Evolutionary conservation across 2,888 invertebrate genomes (phyloP).

Genomic region (Myopa testacea): DNA sequence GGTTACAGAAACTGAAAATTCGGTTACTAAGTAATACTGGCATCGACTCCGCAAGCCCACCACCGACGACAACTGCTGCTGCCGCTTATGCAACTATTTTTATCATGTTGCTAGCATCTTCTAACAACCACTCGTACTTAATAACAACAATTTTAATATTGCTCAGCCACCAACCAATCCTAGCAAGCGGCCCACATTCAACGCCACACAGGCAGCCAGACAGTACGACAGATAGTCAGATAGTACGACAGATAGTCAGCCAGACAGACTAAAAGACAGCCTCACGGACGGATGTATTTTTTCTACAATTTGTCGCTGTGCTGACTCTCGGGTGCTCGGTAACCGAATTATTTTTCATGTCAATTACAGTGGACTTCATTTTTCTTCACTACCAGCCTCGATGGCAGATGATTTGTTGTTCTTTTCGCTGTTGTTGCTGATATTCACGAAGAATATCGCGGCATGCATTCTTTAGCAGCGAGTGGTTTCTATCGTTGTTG

Average conservation of each 20-base stretch:
- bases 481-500: constrained; percentile 1
- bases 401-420: not conserved
- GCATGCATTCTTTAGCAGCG: no score
- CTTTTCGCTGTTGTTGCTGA: no score
- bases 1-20: no score
- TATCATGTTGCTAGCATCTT: constrained; percentile 7
- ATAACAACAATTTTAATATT: no score
- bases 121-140: no score
- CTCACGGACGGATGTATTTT: not conserved
- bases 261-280: no score
- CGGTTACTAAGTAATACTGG: no score
- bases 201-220: not conserved
- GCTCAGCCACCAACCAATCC: not conserved
- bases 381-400: not conserved
- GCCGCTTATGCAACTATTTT: not conserved
- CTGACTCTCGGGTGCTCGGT: not conserved
- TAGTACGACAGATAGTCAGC: no score
- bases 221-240: no score
- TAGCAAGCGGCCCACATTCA: not conserved
- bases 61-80: no score
- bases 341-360: constrained; percentile 9
- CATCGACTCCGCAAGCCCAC: no score
- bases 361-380: constrained; percentile 25
- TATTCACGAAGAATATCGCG: no score
- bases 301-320: not conserved